Evolutionary conservation across 1,140 invertebrate species (phyloP), one percentile per base, ranked within the genome.

Genomic region (Hypothenemus hampei): DNA sequence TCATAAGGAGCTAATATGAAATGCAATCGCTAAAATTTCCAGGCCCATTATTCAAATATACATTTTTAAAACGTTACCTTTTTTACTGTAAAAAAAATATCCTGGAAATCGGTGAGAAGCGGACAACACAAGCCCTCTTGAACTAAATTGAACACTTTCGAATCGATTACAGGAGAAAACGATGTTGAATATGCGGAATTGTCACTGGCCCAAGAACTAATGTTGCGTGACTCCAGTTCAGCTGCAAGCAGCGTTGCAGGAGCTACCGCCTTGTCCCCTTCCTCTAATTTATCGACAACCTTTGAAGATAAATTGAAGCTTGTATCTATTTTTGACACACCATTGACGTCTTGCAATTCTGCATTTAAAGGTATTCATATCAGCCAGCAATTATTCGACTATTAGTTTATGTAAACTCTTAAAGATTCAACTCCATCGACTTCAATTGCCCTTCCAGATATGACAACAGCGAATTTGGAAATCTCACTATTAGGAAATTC

Each of bases 101-200:
- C n/a, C n/a, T n/a, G n/a, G n/a, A n/a, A n/a, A n/a, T n/a, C n/a
- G n/a, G n/a, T n/a, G n/a, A n/a, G n/a, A n/a, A n/a, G n/a, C n/a
- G n/a, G n/a, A n/a, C n/a, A n/a, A n/a, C n/a, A n/a, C n/a, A n/a
- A n/a, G n/a, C n/a, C n/a, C n/a, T n/a, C n/a, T n/a, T n/a, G 29
- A 55, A 18, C n/a, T 50, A 45, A 37, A 59, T 29, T 7, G 15
- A 24, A 47, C 29, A 35, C 11, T 22, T 44, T 36, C 21, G 4
- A 44, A 46, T 41, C 23, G 33, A 35, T 57, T 60, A 69, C 65
- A 79, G 84, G 80, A 57, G 85, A 87, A 68, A 86, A 87, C 69
- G 84, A 86, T 66, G 79, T 86, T 4, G 84, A 86, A 64, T 77
- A 83, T 69, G 82, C 83, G 1, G 83, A 86, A 67, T 76, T 78